phyloP scores from a whole-genome alignment of 2,888 invertebrate genomes.

The Ochropleura leucogaster region DNA sequence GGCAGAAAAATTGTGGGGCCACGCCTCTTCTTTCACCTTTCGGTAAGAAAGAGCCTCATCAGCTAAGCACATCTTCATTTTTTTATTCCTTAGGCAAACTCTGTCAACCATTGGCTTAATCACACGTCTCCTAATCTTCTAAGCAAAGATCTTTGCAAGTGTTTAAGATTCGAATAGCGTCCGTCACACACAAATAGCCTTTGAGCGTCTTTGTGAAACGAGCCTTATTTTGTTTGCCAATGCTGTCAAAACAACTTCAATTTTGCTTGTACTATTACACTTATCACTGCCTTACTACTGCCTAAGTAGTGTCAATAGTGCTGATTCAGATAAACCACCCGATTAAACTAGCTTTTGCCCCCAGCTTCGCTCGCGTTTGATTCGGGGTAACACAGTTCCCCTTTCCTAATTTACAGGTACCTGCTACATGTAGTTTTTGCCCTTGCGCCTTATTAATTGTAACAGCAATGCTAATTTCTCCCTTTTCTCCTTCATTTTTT shows the following conservation, averaged over 20 bases:
- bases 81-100: background rate
- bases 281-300: too few species aligned
- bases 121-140: background rate
- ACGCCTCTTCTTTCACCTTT: slow-evolving; percentile 2
- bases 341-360: too few species aligned
- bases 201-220: background rate
- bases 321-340: too few species aligned
- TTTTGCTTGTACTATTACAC: too few species aligned
- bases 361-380: too few species aligned
- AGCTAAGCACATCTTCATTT: background rate
- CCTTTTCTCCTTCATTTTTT: too few species aligned
- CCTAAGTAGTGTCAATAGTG: background rate
- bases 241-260: background rate
- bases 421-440: too few species aligned
- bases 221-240: background rate
- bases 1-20: slow-evolving; percentile 67
- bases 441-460: too few species aligned
- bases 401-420: too few species aligned
- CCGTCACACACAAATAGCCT: background rate
- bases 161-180: background rate
- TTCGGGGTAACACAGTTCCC: too few species aligned
- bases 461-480: too few species aligned
- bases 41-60: background rate
- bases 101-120: background rate
- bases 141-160: background rate